These are phyloP conservation scores for Leptinotarsa lineolata DNA, from an alignment of 1,140 invertebrate genomes.

Conservation along the genomic window DNA sequence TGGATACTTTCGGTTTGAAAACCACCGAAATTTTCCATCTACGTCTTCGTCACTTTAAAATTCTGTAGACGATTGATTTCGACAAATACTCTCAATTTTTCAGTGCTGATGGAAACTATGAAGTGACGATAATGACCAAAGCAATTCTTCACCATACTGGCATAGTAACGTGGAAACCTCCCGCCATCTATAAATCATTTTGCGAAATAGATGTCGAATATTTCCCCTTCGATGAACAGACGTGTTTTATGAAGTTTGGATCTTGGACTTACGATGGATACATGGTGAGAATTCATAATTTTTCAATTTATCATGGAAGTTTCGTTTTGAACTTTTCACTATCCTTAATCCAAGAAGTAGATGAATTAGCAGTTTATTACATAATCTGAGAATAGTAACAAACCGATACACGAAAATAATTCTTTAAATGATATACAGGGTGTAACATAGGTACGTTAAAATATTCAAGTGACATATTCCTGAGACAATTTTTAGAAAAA, in stretches of 20 bases:
- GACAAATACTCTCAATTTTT: constrained; percentile 35
- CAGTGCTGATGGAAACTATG: constrained; percentile 97
- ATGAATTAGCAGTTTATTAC: no score
- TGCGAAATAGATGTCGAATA: constrained; percentile 97
- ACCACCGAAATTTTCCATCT: no score
- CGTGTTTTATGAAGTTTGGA: constrained; percentile 97
- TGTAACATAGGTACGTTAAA: no score
- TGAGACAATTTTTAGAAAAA: no score
- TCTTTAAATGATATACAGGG: no score
- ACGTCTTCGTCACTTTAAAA: no score
- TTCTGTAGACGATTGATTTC: no score
- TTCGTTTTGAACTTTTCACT: not conserved
- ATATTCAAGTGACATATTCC: no score
- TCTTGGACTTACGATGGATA: constrained; percentile 94
- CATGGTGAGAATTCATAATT: constrained; percentile 67
- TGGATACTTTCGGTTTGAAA: no score
- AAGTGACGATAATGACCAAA: constrained; percentile 97
- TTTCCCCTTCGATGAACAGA: constrained; percentile 95
- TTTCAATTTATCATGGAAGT: not conserved
- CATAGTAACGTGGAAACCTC: constrained; percentile 95
- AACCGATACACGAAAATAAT: no score
- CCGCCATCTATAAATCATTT: constrained; percentile 97
- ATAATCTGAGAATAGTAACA: no score
- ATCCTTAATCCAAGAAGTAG: not conserved
- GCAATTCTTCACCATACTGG: constrained; percentile 90